Percentiles rank a stretch among this genome's conserved stretches.
Conservation (phyloP, 30 jellyfish, hydroid and myxozoan species). For the Aurelia coerulea region DNA sequence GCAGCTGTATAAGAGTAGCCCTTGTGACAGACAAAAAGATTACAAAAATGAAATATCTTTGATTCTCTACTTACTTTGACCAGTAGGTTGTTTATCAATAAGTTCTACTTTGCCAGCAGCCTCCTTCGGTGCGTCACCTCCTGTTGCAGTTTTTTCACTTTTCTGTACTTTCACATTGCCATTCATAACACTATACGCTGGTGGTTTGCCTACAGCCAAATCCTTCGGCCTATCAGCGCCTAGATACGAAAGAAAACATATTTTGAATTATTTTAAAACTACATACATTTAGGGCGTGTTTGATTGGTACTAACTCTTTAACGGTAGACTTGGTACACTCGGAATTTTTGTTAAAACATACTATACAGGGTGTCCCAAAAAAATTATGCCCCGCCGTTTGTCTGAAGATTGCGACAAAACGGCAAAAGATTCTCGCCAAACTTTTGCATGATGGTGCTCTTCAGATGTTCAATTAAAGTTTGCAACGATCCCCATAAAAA, state of each 20-base stretch:
- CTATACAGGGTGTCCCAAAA: no score
- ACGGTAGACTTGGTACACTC: no score
- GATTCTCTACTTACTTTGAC: conserved; percentile 44
- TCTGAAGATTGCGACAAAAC: no score
- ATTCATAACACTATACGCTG: conserved; percentile 62
- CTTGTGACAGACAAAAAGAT: not conserved
- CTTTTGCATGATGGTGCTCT: no score
- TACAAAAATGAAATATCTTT: not conserved
- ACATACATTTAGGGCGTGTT: not conserved
- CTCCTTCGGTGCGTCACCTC: conserved; percentile 77
- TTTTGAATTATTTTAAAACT: not conserved
- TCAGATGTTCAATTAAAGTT: no score
- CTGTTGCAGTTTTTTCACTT: conserved; percentile 27
- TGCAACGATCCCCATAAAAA: no score
- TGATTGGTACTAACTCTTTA: no score
- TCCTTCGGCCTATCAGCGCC: conserved; percentile 56
- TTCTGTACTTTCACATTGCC: conserved; percentile 37
- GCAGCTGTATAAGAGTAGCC: no score
- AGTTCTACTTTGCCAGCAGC: conserved; percentile 68
- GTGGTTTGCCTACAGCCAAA: conserved; percentile 49
- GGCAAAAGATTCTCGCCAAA: no score
- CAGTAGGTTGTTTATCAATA: conserved; percentile 71
- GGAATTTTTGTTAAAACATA: no score
- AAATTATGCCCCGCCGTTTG: no score
- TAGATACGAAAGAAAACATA: not conserved